Evolutionary conservation across 2,797 vertebrate species (phyloP), one percentile per base, ranked within the genome.

Genomic region (Triplophysa bombifrons): DNA sequence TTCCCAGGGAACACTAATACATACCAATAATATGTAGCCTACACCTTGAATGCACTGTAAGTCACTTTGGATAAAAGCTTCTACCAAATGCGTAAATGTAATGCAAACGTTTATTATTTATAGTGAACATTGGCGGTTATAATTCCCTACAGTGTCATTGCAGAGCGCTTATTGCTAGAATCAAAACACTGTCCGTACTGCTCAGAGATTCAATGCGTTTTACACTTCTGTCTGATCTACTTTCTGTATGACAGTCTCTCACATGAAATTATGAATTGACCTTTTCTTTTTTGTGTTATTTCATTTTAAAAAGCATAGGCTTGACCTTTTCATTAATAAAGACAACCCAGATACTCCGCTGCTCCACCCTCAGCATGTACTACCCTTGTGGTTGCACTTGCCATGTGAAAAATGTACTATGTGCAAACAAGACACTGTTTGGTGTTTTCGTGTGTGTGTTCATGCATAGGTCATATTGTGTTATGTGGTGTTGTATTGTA

Each of bases 261-360:
- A 61, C 50, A 65, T 71, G 61, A 64, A 81, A 74, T 78, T 72
- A 82, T 84, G 66, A 84, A 63, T 67, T 81, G 84, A 83, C 81
- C 84, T 87, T 87, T 83, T 76, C 58, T 70, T 67, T 80, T 55
- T 58, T 67, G n/a, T 75, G 60, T 74, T 80, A 78, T 82, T 72
- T 66, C 61, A 79, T 74, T 74, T 83, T 53, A 72, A 68, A 72
- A 74, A 84, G 60, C 19, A 30, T 51, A 50, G 48, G 41, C 66
- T 68, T 84, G 86, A 87, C 84, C 78, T 87, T 87, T 85, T 46
- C 76, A 78, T 67, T 67, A 69, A 11, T 22, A 55, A 46, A 77
- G 74, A 66, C 72, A 69, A 72, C 71, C 53, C 80, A 38, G 20
- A 70, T 76, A 64, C 64, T 27, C n/a, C 48, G 14, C 60, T 60